Percentiles rank a stretch among this genome's conserved stretches.
Conservation (phyloP, 1,140 invertebrate species). For the Pissodes strobi region DNA sequence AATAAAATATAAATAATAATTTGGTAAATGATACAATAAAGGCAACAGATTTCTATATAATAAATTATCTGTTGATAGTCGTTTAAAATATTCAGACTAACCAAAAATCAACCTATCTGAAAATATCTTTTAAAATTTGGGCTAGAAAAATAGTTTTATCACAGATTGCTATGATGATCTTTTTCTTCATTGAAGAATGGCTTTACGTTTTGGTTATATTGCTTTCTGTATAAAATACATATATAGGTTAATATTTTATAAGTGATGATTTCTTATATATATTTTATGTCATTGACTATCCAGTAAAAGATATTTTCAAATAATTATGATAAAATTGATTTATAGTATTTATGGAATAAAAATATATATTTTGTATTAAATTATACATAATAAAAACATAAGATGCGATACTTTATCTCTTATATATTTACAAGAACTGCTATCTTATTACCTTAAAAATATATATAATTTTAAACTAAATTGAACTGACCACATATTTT, state of each 20-base stretch:
- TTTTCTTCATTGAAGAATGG: conserved; percentile 16
- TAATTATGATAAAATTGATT: not conserved
- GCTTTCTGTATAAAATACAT: conserved; percentile 9
- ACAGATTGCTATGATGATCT: conserved; percentile 36
- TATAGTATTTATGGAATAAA: not conserved
- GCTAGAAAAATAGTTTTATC: conserved; percentile 33
- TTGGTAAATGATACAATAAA: not conserved
- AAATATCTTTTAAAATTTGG: conserved; percentile 21
- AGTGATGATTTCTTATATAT: conserved; percentile 16
- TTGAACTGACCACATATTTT: not conserved
- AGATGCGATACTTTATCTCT: not conserved
- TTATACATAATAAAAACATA: conserved; percentile 4
- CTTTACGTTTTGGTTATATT: not conserved
- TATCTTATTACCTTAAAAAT: conserved; percentile 10
- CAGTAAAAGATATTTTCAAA: conserved; percentile 27
- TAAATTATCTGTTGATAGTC: not conserved
- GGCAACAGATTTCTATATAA: not conserved
- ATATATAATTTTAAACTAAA: conserved; percentile 12
- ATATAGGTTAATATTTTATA: conserved; percentile 7
- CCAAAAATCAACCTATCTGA: not conserved
- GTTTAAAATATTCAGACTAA: too few relatives aligned
- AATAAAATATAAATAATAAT: conserved; percentile 1
- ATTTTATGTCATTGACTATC: conserved; percentile 4
- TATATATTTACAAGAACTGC: conserved; percentile 13
- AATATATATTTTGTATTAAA: not conserved